These are phyloP conservation scores for Ectropis crepuscularia DNA, from an alignment of 2,888 invertebrate species.

Conservation along the genomic window DNA sequence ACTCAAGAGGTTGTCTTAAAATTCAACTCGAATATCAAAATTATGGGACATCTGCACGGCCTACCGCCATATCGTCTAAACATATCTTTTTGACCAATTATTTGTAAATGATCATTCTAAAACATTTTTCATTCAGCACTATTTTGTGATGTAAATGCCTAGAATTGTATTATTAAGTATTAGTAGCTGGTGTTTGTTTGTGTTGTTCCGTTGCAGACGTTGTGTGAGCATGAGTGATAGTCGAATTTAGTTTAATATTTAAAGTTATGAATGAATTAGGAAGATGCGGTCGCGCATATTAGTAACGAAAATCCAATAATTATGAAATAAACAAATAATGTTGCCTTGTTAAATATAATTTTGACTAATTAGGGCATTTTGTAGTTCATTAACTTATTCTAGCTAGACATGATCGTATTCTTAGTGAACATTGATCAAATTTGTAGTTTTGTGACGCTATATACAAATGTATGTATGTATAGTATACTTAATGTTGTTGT, in stretches of 20 bases:
- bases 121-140: slow-evolving; percentile 76
- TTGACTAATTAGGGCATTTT: slow-evolving; percentile 82
- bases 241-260: slow-evolving; percentile 82
- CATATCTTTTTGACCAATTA: slow-evolving; percentile 83
- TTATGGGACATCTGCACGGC: slow-evolving; percentile 65
- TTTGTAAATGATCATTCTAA: slow-evolving; percentile 75
- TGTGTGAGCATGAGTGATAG: slow-evolving; percentile 79
- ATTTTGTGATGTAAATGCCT: slow-evolving; percentile 80
- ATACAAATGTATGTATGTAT: slow-evolving; percentile 58
- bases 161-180: slow-evolving; percentile 84
- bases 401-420: slow-evolving; percentile 75
- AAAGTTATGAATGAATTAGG: slow-evolving; percentile 81
- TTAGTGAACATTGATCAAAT: slow-evolving; percentile 79
- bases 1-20: slow-evolving; percentile 67
- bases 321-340: slow-evolving; percentile 68
- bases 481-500: slow-evolving; percentile 56
- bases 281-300: slow-evolving; percentile 84
- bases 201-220: slow-evolving; percentile 70
- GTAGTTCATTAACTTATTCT: slow-evolving; percentile 80
- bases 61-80: slow-evolving; percentile 66
- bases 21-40: slow-evolving; percentile 80
- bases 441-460: slow-evolving; percentile 59
- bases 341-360: slow-evolving; percentile 82
- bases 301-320: slow-evolving; percentile 85
- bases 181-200: slow-evolving; percentile 80